Percentiles rank a stretch among this genome's conserved stretches.
Evolutionary conservation across 2,888 invertebrate genomes (phyloP).

Genomic region (Ophraella communa): DNA sequence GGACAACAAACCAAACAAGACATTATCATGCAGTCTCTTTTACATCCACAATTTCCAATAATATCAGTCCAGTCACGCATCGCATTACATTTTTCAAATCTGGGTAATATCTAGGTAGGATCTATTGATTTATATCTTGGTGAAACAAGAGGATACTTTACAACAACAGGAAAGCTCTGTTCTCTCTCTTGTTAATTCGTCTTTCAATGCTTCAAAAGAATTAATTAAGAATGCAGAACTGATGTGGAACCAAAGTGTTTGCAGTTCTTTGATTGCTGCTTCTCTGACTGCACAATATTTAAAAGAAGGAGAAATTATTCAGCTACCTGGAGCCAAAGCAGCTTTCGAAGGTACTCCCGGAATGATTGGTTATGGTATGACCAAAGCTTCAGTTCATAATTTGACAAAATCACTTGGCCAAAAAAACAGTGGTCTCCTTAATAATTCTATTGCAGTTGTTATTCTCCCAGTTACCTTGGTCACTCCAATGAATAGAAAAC

Average conservation of each 20-base stretch:
- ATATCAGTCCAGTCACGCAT: too few relatives aligned
- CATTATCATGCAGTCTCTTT: too few relatives aligned
- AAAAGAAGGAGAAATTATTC: constrained; percentile 87
- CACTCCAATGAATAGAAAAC: constrained; percentile 98
- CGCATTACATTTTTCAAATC: too few relatives aligned
- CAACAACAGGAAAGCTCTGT: constrained; percentile 72
- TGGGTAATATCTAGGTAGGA: too few relatives aligned
- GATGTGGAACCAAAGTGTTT: constrained; percentile 98
- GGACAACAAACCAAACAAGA: too few relatives aligned
- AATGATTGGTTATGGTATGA: constrained; percentile 73
- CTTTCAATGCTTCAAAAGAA: constrained; percentile 80
- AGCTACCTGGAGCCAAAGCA: constrained; percentile 94
- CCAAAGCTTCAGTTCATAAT: constrained; percentile 95
- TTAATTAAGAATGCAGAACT: constrained; percentile 89
- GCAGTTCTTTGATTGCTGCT: constrained; percentile 93
- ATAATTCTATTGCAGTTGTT: constrained; percentile 75
- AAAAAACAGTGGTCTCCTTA: constrained; percentile 84
- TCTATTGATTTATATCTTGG: constrained; percentile 71
- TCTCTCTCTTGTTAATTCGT: constrained; percentile 68
- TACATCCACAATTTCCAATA: too few relatives aligned
- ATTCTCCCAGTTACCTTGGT: constrained; percentile 94
- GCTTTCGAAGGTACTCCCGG: constrained; percentile 82
- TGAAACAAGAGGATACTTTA: constrained; percentile 79
- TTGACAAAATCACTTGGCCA: constrained; percentile 86
- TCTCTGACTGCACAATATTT: constrained; percentile 85